Percentiles rank a stretch among this genome's conserved stretches.
Evolutionary conservation across 2,888 invertebrate species (phyloP).

Genomic region (Hecatera dysodea): DNA sequence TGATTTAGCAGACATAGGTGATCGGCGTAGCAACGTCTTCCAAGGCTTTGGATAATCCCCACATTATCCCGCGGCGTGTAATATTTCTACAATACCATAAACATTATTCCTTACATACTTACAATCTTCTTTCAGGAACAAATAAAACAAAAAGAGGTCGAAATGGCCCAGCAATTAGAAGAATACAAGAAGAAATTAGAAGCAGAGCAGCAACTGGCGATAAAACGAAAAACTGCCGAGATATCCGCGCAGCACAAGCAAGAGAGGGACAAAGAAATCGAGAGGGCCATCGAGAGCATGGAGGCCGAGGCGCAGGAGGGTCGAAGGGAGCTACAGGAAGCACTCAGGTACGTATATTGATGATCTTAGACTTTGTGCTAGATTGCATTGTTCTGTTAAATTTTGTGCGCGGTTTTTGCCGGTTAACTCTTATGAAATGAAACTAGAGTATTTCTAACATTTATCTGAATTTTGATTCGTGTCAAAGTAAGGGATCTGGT

Average conservation of each 20-base stretch:
- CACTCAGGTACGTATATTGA: slow-evolving; percentile 78
- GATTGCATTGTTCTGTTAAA: too few species aligned
- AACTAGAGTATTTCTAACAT: too few species aligned
- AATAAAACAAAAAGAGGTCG: slow-evolving; percentile 91
- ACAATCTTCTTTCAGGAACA: slow-evolving; percentile 70
- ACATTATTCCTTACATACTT: too few species aligned
- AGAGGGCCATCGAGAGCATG: slow-evolving; percentile 93
- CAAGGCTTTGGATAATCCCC: too few species aligned
- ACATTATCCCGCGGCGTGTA: too few species aligned
- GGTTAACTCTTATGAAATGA: too few species aligned
- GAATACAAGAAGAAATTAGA: slow-evolving; percentile 92
- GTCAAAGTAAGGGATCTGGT: too few species aligned
- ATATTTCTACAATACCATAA: too few species aligned
- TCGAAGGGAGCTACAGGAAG: slow-evolving; percentile 91
- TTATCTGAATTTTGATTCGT: too few species aligned
- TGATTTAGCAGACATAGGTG: too few species aligned
- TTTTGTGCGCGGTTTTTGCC: too few species aligned
- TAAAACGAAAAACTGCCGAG: slow-evolving; percentile 92
- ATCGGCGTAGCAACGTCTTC: too few species aligned
- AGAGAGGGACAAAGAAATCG: slow-evolving; percentile 95
- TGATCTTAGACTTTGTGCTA: neutral
- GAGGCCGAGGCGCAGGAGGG: slow-evolving; percentile 92
- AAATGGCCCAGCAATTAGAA: slow-evolving; percentile 91
- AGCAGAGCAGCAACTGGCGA: slow-evolving; percentile 90
- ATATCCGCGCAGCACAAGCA: slow-evolving; percentile 93